Evolutionary conservation across 1,140 invertebrate genomes (phyloP).

Genomic region (Adoxophyes honmai): DNA sequence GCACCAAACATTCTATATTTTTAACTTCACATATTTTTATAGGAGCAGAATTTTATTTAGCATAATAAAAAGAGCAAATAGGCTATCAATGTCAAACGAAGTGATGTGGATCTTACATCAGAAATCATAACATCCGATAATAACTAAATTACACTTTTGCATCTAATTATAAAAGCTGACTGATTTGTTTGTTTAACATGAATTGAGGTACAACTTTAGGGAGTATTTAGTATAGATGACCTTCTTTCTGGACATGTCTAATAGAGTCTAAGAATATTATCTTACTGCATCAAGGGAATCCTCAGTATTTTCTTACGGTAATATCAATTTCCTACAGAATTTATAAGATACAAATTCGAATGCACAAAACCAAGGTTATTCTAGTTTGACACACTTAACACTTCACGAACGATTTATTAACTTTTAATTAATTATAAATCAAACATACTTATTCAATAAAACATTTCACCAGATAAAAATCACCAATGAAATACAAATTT

Average conservation of each 20-base stretch:
- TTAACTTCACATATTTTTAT: not conserved
- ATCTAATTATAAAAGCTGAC: constrained; percentile 13
- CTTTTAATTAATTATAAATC: not conserved
- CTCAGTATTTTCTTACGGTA: not conserved
- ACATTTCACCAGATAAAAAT: constrained; percentile 3
- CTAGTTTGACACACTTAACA: not conserved
- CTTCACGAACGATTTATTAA: not conserved
- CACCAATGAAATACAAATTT: constrained; percentile 5
- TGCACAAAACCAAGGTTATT: constrained; percentile 12
- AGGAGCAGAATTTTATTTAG: not conserved
- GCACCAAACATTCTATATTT: not conserved
- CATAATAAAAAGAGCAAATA: not conserved
- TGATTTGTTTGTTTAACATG: constrained; percentile 9
- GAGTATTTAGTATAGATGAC: no score
- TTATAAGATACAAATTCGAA: constrained; percentile 7
- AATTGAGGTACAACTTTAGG: not conserved
- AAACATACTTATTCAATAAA: constrained; percentile 1
- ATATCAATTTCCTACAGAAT: not conserved
- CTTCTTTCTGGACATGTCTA: no score
- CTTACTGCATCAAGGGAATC: not conserved
- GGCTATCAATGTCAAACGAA: constrained; percentile 1
- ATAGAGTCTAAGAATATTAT: no score
- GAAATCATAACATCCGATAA: constrained; percentile 9
- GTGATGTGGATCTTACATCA: constrained; percentile 3
- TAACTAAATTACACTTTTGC: constrained; percentile 1